Base-by-base conservation (phyloP, 2,113 vertebrate genomes). In the Pachycephala philippinensis region DNA sequence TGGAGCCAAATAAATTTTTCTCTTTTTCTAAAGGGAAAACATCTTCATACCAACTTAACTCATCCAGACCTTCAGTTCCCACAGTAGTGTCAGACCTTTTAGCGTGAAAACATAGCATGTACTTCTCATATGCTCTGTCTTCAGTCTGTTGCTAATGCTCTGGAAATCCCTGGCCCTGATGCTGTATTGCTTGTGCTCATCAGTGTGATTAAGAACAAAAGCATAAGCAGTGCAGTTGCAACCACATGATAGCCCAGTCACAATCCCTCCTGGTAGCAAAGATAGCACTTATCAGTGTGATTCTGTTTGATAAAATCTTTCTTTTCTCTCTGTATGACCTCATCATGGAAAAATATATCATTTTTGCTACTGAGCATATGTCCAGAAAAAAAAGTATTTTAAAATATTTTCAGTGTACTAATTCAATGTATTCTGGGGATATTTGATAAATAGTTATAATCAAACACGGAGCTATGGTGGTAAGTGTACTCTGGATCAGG, bases 181-280 rank as follows among this genome's bases (percentile, higher is more conserved):
- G 59, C 50, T 61, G 15, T 72, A 57, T 27, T 57, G 50, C 59
- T 89, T 93, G 35, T 45, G 52, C 47, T 95, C 63, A 85, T 87
- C 86, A 57, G 28, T 44, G 31, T 89, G 70, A 95, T 93, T 96
- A 95, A 91, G 87, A 93, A 49, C 16, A 89, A 59, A 96, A 91
- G 35, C 22, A 24, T 87, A 89, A 93, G 53, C 70, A 56, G n/a
- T 63, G 31, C 50, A 76, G 42, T 66, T 79, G 53, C 50, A 92
- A 83, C n/a, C 71, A 66, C 31, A 64, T 35, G 61, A 84, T 35
- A 83, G 30, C 31, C 42, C 37, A 87, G 42, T 40, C 59, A 74
- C 2, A 27, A 77, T 50, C 33, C 44, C 42, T 80, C 12, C 63
- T 70, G 37, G 63, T 53, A 76, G 63, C 22, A 78, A 40, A 96